These are phyloP conservation scores for Drosophila kanekoi DNA, from an alignment of 2,888 invertebrate genomes.

Conservation along the genomic window DNA sequence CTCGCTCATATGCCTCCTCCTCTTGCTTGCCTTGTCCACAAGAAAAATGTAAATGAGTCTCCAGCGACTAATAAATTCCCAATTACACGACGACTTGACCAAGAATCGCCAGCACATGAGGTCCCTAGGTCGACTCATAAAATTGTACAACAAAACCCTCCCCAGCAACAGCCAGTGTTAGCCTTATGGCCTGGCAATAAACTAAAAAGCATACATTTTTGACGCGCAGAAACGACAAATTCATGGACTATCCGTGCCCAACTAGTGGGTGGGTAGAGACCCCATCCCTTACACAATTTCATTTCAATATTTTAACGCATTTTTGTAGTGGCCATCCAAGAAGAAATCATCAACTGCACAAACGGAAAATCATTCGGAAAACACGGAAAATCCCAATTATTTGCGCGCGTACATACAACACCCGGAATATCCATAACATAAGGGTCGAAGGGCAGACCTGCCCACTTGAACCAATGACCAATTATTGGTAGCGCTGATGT, in stretches of 20 bases:
- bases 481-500: slow-evolving; percentile 69
- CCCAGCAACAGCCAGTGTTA: slow-evolving; percentile 2
- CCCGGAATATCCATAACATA: slow-evolving; percentile 13
- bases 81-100: slow-evolving; percentile 73
- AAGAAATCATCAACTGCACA: slow-evolving; percentile 29
- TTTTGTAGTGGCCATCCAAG: slow-evolving; percentile 32
- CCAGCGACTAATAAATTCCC: slow-evolving; percentile 83
- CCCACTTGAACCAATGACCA: slow-evolving; percentile 68
- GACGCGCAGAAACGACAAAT: slow-evolving; percentile 60
- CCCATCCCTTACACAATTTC: slow-evolving; percentile 7
- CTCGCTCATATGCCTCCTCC: slow-evolving; percentile 10
- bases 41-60: slow-evolving; percentile 81
- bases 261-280: slow-evolving; percentile 18
- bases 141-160: slow-evolving; percentile 45
- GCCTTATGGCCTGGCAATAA: slow-evolving; percentile 54
- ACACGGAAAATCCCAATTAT: slow-evolving; percentile 74
- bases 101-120: slow-evolving; percentile 46
- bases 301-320: slow-evolving; percentile 50
- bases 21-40: slow-evolving; percentile 24
- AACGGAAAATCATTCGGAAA: slow-evolving; percentile 71
- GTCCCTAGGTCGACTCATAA: slow-evolving; percentile 57
- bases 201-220: slow-evolving; percentile 78
- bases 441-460: slow-evolving; percentile 35
- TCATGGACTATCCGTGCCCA: slow-evolving; percentile 31
- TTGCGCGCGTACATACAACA: slow-evolving; percentile 16